Evolutionary conservation across 1,140 invertebrate species (phyloP), one percentile per base, ranked within the genome.

Genomic region (Brachionus rotundiformis): DNA sequence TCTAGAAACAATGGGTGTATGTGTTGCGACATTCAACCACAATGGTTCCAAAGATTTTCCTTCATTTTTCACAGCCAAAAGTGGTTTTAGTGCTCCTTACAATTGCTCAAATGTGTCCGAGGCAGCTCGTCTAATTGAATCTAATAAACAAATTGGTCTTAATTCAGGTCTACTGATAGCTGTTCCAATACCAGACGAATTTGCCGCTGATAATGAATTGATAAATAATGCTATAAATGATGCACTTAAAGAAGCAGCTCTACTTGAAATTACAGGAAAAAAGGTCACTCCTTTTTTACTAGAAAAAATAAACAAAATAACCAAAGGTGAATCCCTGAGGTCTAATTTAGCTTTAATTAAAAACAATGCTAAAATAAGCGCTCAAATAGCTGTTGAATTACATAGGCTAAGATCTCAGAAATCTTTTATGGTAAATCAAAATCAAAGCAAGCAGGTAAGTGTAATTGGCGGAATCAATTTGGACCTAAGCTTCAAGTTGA

Each of bases 1-100:
- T 86, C 88, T 99, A 89, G 96, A 98, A 90, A 98, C 95, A 0
- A 92, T 95, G 87, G 95, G 96, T 7, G 95, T 98, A 0, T 93
- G 93, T 85, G 94, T 98, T 0, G 91, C 92, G 49, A 92, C 93
- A 0, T 92, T 63, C 23, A 81, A 71, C 47, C 8, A 83, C 83
- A 16, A 68, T 81, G 85, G 77, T 61, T 36, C 49, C 2, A 47
- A 36, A 36, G 61, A 82, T 23, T 71, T 73, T 63, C 82, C 82
- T 84, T 61, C 36, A 41, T 84, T 82, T 39, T 71, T 82, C 49
- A 73, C 61, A 31, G 0, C 39, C 29, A 23, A 33, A 82, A 82
- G 54, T 82, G 81, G 54, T 27, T 82, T 71, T 49, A 8, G 19
- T 33, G 54, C 81, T 10, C 61, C 41, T 33, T 82, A 68, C 41